These are phyloP conservation scores for Muschampia plurimacula DNA, from an alignment of 2,888 invertebrate genomes.

Conservation along the genomic window DNA sequence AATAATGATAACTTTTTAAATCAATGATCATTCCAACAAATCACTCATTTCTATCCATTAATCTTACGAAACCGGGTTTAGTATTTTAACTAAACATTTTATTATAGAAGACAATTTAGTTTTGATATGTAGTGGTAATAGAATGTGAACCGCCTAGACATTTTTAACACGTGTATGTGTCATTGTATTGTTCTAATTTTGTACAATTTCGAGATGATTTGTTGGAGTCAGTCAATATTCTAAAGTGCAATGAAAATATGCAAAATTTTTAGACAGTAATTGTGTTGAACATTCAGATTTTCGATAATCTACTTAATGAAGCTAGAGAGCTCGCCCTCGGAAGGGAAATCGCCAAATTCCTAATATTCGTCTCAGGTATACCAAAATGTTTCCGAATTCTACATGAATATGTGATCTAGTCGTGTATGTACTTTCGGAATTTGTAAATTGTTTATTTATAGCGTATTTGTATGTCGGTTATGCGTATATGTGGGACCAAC, in stretches of 20 bases:
- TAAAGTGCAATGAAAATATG: slow-evolving; percentile 25
- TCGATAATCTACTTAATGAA: slow-evolving; percentile 54
- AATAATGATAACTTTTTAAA: slow-evolving; percentile 57
- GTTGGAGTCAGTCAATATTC: slow-evolving; percentile 12
- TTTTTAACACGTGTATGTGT: slow-evolving; percentile 25
- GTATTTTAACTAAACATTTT: slow-evolving; percentile 29
- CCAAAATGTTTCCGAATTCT: slow-evolving; percentile 85
- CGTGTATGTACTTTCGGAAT: slow-evolving; percentile 86
- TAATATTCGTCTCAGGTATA: slow-evolving; percentile 75
- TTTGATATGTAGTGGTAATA: slow-evolving; percentile 29
- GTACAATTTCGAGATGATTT: slow-evolving; percentile 10
- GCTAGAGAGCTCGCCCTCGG: slow-evolving; percentile 56
- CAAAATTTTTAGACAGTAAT: slow-evolving; percentile 41
- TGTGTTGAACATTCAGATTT: slow-evolving; percentile 20
- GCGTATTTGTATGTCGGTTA: slow-evolving; percentile 74
- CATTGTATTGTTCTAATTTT: neutral
- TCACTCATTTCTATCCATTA: slow-evolving; percentile 11
- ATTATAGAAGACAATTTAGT: slow-evolving; percentile 34
- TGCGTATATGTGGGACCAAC: slow-evolving; percentile 82
- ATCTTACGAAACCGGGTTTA: slow-evolving; percentile 32
- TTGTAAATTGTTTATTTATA: slow-evolving; percentile 80
- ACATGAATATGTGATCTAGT: slow-evolving; percentile 85
- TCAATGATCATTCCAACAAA: slow-evolving; percentile 57
- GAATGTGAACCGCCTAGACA: slow-evolving; percentile 34
- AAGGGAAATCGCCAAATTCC: slow-evolving; percentile 79